A percentile compares a stretch with the other conserved stretches of the same genome.
These are phyloP conservation scores for Teleopsis dalmanni DNA, from an alignment of 1,140 invertebrate species.

Conservation along the genomic window DNA sequence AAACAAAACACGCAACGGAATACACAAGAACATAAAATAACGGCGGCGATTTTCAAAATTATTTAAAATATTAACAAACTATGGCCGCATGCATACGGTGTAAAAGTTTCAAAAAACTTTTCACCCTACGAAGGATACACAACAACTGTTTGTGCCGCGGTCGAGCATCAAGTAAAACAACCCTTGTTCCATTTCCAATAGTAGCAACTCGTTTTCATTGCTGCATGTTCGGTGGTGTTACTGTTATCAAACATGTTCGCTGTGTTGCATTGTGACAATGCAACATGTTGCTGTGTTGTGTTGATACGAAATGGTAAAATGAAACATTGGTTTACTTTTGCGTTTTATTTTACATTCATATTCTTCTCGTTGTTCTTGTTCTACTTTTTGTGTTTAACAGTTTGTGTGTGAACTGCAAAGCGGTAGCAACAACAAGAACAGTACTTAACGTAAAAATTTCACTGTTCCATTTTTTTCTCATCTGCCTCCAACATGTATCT, in stretches of 20 bases:
- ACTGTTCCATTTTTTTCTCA: constrained; percentile 10
- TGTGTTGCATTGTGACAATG: neutral
- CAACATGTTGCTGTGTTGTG: constrained; percentile 4
- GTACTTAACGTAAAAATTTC: neutral
- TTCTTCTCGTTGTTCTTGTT: neutral
- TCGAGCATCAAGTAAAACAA: constrained; percentile 11
- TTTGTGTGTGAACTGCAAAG: too few species aligned
- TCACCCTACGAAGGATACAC: constrained; percentile 45
- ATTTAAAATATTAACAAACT: constrained; percentile 10
- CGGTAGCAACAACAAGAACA: neutral
- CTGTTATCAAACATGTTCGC: neutral
- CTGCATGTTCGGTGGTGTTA: neutral
- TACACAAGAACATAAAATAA: too few species aligned
- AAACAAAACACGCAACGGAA: neutral
- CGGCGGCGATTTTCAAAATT: constrained; percentile 5
- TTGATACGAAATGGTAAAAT: constrained; percentile 1
- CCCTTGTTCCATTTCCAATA: constrained; percentile 11
- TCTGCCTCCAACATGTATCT: constrained; percentile 1
- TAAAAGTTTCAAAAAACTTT: constrained; percentile 39
- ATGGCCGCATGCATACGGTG: constrained; percentile 22
- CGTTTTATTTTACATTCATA: neutral
- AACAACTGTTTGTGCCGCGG: constrained; percentile 37
- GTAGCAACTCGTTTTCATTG: neutral
- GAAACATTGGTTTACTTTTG: constrained; percentile 1
- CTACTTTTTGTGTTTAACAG: neutral